phyloP scores from a whole-genome alignment of 1,140 invertebrate genomes.

The Scaptomyza hsui region DNA sequence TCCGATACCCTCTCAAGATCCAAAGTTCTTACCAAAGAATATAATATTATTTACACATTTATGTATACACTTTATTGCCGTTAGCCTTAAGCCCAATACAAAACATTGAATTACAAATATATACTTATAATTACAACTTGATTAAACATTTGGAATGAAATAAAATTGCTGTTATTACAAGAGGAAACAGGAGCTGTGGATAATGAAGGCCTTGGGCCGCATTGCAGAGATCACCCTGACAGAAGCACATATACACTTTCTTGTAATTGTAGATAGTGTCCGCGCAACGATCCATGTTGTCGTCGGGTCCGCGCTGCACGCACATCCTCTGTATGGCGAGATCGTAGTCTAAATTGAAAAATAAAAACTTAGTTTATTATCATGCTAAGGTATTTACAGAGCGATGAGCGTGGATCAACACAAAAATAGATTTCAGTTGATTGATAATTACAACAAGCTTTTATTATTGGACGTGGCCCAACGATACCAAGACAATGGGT shows the following conservation, averaged over 20 bases:
- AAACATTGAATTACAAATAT: constrained; percentile 14
- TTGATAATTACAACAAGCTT: too few species aligned
- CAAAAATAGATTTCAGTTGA: too few species aligned
- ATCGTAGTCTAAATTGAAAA: constrained; percentile 89
- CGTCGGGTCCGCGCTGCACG: constrained; percentile 92
- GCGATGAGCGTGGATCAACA: too few species aligned
- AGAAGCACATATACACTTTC: constrained; percentile 96
- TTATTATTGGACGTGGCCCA: too few species aligned
- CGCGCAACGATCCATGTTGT: constrained; percentile 94
- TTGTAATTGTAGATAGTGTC: constrained; percentile 91
- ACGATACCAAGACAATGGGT: too few species aligned
- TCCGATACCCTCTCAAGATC: too few species aligned
- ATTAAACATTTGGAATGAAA: not conserved
- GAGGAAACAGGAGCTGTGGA: not conserved
- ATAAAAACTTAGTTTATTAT: too few species aligned
- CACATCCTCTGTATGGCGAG: constrained; percentile 94
- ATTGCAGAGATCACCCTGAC: constrained; percentile 95
- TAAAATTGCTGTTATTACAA: not conserved
- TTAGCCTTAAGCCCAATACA: not conserved
- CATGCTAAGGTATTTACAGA: too few species aligned
- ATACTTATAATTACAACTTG: not conserved
- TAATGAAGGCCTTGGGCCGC: not conserved
- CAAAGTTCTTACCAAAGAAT: not conserved
- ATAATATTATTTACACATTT: not conserved
- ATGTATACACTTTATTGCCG: constrained; percentile 13